Conservation (phyloP, 1,140 invertebrate species). For the Ectropis grisescens region DNA sequence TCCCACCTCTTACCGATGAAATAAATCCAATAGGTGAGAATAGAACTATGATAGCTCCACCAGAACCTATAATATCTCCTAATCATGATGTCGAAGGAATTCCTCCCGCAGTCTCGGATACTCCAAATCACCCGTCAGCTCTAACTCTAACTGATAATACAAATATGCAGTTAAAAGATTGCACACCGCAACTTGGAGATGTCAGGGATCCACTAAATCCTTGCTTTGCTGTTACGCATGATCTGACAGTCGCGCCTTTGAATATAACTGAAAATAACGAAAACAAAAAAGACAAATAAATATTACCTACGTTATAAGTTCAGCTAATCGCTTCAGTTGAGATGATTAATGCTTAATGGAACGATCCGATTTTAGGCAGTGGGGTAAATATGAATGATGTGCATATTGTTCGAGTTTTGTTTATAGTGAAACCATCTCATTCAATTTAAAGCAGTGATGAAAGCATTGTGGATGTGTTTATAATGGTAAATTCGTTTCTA, state of each 20-base stretch:
- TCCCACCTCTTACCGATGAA: constrained; percentile 20
- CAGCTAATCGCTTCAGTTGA: too few species aligned
- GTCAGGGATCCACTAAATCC: constrained; percentile 53
- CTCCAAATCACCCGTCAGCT: constrained; percentile 16
- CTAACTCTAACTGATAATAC: constrained; percentile 19
- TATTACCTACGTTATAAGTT: too few species aligned
- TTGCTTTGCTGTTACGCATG: constrained; percentile 43
- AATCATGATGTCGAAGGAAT: constrained; percentile 1
- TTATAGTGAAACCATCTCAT: too few species aligned
- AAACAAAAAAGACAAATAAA: too few species aligned
- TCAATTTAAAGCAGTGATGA: too few species aligned
- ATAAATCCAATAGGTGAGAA: constrained; percentile 15
- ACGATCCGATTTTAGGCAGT: too few species aligned
- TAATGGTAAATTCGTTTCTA: too few species aligned
- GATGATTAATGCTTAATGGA: too few species aligned
- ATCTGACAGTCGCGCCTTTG: constrained; percentile 49
- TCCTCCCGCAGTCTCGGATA: constrained; percentile 22
- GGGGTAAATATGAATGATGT: too few species aligned
- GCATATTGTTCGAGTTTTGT: too few species aligned
- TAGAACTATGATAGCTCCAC: constrained; percentile 4
- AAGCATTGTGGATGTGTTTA: too few species aligned
- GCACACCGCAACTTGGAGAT: constrained; percentile 29
- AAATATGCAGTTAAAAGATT: constrained; percentile 24
- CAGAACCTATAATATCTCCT: background rate
- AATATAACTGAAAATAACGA: constrained; percentile 9